Base-by-base conservation (phyloP, 2,113 vertebrate genomes). In the Prolemur simus region DNA sequence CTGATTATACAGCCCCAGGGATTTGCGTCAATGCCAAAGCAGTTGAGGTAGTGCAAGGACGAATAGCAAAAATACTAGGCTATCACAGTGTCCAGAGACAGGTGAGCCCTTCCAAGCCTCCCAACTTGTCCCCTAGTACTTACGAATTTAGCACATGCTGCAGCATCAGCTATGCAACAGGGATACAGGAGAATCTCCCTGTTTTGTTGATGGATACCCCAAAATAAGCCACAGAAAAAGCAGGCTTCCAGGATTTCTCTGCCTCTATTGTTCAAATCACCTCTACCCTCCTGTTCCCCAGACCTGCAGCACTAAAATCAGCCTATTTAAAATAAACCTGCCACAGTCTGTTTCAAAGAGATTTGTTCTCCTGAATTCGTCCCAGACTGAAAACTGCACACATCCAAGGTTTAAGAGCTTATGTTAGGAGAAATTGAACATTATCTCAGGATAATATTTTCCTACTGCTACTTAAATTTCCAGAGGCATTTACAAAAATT, bases 401-500 rank as follows among this genome's bases (percentile, higher is more conserved):
- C 42, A 5, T 60, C 69, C 56, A 78, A 96, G 42, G 84, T 95
- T 93, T 71, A 87, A 96, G 87, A 98, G 97, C 94, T 97, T 94
- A 96, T 92, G 84, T 91, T 95, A 95, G 83, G 68, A 98, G 89
- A 87, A 96, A 93, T 91, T 90, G 37, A 39, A 89, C 97, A 96
- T 91, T 98, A 96, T 87, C 95, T 96, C 71, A 42, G 64, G 87
- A 95, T 97, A 97, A 95, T 90, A 77, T 90, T 93, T 97, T 97
- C 84, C 85, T 69, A 84, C 80, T 94, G 95, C 96, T 25, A 92
- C 60, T 97, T 97, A 97, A 91, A 97, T 96, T 96, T 98, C 92
- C 83, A 94, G 78, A 95, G 92, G 93, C 77, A 92, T 90, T 97
- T 98, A 97, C 2, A 18, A 97, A 96, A 98, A 97, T 97, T 96